Conservation (phyloP, 2,888 invertebrate species). For the Spicauda simplicius region DNA sequence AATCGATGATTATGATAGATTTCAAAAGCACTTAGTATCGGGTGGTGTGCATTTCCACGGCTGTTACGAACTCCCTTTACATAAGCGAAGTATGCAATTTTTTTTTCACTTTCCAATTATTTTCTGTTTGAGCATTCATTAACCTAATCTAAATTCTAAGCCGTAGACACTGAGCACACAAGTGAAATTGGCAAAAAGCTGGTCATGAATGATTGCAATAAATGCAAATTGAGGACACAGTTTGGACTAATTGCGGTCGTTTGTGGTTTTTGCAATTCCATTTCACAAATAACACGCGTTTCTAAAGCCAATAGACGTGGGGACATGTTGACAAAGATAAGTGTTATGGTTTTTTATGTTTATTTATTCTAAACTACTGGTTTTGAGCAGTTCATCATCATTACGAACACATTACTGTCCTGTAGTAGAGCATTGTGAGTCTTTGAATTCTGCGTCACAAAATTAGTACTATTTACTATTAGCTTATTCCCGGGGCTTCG, state of each 20-base stretch:
- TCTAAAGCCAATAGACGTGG: constrained; percentile 7
- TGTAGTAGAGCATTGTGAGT: too few species aligned
- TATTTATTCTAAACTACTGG: not conserved
- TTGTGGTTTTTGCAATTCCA: constrained; percentile 27
- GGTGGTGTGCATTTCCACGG: too few species aligned
- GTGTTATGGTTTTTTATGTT: not conserved
- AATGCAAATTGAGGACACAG: constrained; percentile 31
- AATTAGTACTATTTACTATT: too few species aligned
- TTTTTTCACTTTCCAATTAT: not conserved
- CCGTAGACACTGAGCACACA: not conserved
- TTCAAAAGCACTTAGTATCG: too few species aligned
- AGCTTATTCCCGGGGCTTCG: too few species aligned
- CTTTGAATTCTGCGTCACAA: too few species aligned
- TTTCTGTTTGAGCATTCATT: not conserved
- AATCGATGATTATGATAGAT: too few species aligned
- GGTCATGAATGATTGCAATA: constrained; percentile 26
- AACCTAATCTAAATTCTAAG: not conserved
- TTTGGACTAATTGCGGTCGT: constrained; percentile 27
- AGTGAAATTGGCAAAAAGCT: constrained; percentile 23
- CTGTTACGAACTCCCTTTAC: not conserved
- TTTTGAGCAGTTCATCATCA: not conserved
- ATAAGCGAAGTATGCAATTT: not conserved
- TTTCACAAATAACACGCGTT: constrained; percentile 20
- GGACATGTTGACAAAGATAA: not conserved
- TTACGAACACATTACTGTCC: not conserved